phyloP scores from a whole-genome alignment of 2,888 invertebrate genomes.

The Ptychoptera contaminata region DNA sequence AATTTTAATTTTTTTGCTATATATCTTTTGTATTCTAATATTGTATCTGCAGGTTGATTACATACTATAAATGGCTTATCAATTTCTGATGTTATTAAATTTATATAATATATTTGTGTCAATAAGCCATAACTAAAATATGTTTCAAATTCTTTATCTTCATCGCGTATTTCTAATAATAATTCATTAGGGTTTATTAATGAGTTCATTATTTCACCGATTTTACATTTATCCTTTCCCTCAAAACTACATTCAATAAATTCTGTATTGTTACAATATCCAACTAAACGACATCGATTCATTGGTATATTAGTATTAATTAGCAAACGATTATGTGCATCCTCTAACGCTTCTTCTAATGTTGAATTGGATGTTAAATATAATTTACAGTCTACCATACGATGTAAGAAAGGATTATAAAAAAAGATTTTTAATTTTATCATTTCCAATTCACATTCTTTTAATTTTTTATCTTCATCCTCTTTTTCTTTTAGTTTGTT shows the following conservation, averaged over 20 bases:
- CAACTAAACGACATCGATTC: constrained; percentile 55
- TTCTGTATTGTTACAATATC: constrained; percentile 46
- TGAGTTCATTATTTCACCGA: constrained; percentile 30
- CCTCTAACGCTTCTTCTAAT: constrained; percentile 39
- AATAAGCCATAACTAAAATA: constrained; percentile 45
- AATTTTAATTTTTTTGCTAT: constrained; percentile 34
- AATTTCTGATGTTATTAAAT: constrained; percentile 41
- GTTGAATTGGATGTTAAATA: constrained; percentile 43
- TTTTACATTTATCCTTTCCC: constrained; percentile 34
- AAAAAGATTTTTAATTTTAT: constrained; percentile 48
- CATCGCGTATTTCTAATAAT: constrained; percentile 46
- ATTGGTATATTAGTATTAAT: constrained; percentile 40
- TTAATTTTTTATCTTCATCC: constrained; percentile 40
- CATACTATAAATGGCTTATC: constrained; percentile 45
- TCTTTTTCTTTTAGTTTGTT: constrained; percentile 48
- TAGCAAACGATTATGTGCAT: constrained; percentile 41
- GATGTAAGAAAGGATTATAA: constrained; percentile 39
- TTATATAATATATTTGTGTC: constrained; percentile 29
- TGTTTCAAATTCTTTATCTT: constrained; percentile 42
- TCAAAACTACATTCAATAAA: constrained; percentile 53
- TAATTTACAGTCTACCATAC: constrained; percentile 37
- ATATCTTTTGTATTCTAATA: constrained; percentile 38
- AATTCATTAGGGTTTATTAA: constrained; percentile 36
- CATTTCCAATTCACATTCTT: constrained; percentile 44
- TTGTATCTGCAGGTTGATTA: constrained; percentile 38